Base-by-base conservation (phyloP, 2,113 vertebrate species). In the Terrapene triunguis region DNA sequence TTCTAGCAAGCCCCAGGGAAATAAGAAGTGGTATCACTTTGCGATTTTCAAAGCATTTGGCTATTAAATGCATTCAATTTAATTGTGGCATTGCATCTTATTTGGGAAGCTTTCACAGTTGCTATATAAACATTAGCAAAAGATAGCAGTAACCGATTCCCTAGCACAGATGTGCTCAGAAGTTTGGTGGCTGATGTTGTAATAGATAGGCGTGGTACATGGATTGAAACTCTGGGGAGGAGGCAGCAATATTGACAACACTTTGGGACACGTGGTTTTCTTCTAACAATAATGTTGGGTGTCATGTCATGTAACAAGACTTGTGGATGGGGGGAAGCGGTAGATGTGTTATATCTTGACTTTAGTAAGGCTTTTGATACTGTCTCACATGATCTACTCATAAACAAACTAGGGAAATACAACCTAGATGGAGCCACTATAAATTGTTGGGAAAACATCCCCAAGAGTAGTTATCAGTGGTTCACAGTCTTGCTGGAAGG, bases 51-150 rank as follows among this genome's bases (percentile, higher is more conserved):
- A 94, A 80, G 21, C 1, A 82, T 85, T 95, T 95, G 65, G 74
- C 93, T 96, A 91, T 96, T 97, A 95, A 93, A 91, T 0, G 3
- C 6, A 1, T 42, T 95, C 83, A 65, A 57, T 92, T 93, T 97
- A 96, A 97, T 95, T 94, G 94, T 92, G 89, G 89, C 80, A 54
- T 87, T 74, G 90, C 0, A 0, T 97, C 94, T 96, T 65, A 0
- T 94, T 94, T 94, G 94, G 94, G 95, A 97, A 96, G 93, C 95
- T 91, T 83, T 96, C 83, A 50, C 95, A 97, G 90, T 76, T 91
- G 94, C 89, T 4, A 8, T 1, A 42, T 83, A 96, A 96, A 97
- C 38, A 97, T 96, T 92, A 97, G 95, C 96, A 91, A 90, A 54
- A 87, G 84, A 93, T 11, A 50, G 93, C 85, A 93, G 89, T 72